These are phyloP conservation scores for Irena cyanogastra DNA, from an alignment of 2,113 vertebrate genomes.

Conservation along the genomic window DNA sequence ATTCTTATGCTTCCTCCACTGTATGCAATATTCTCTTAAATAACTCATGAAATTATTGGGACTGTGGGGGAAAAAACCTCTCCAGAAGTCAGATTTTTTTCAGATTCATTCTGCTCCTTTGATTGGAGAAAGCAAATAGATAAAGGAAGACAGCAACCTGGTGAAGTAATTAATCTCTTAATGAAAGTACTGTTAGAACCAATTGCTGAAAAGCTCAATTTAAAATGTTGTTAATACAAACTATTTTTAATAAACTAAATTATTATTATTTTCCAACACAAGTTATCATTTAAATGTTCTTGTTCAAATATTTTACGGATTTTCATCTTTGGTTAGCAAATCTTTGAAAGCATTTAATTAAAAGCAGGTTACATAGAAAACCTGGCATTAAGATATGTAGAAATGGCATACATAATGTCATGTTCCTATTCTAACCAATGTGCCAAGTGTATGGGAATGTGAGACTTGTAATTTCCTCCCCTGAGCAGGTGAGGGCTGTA, in stretches of 20 bases:
- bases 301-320: neutral
- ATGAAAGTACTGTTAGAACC: neutral
- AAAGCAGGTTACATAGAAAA: neutral
- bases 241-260: neutral
- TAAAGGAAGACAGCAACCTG: neutral
- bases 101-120: neutral
- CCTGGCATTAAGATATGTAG: neutral
- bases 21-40: neutral
- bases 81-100: neutral
- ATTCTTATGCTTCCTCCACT: neutral
- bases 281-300: neutral
- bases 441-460: neutral
- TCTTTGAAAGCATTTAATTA: neutral
- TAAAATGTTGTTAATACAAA: neutral
- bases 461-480: fast-evolving
- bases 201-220: neutral
- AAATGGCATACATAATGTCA: neutral
- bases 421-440: neutral
- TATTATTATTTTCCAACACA: neutral
- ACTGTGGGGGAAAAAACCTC: neutral
- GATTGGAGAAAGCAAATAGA: neutral
- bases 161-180: neutral
- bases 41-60: neutral
- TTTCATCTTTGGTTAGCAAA: neutral
- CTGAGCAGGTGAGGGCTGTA: neutral